Evolutionary conservation across 2,888 invertebrate species (phyloP).

Genomic region (Zygothrica quintamaculata): DNA sequence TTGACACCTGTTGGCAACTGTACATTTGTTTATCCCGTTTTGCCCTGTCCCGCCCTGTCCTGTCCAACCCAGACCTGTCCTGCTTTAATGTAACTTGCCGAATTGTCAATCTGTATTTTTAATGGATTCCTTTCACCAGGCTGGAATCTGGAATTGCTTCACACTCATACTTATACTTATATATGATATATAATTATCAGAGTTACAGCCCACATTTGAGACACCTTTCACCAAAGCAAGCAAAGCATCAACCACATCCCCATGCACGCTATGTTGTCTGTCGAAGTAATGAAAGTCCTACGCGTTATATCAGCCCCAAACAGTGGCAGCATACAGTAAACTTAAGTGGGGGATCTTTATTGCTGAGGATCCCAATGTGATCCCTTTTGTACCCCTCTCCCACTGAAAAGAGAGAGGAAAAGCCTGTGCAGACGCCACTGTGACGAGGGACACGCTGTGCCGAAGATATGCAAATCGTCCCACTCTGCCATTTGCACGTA

Average conservation of each 20-base stretch:
- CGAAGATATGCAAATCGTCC: constrained; percentile 73
- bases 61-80: not conserved
- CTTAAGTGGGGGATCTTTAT: constrained; percentile 24
- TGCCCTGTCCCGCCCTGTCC: not conserved
- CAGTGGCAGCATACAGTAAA: constrained; percentile 44
- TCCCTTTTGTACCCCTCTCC: no score
- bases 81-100: not conserved
- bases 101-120: constrained; percentile 16
- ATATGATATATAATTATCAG: constrained; percentile 67
- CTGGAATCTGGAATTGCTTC: constrained; percentile 31
- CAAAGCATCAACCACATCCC: constrained; percentile 6
- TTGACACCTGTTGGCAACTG: constrained; percentile 24
- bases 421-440: constrained; percentile 29
- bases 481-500: constrained; percentile 75
- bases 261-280: not conserved
- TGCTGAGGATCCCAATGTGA: not conserved
- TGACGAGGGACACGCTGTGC: not conserved
- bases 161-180: constrained; percentile 21
- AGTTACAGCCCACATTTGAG: constrained; percentile 61
- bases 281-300: constrained; percentile 40
- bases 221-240: constrained; percentile 61
- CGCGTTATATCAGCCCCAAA: constrained; percentile 4
- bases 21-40: not conserved
- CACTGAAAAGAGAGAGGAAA: no score
- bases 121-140: constrained; percentile 62